Evolutionary conservation across 1,140 invertebrate species (phyloP), one percentile per base, ranked within the genome.

Genomic region (Drosophila punjabiensis): DNA sequence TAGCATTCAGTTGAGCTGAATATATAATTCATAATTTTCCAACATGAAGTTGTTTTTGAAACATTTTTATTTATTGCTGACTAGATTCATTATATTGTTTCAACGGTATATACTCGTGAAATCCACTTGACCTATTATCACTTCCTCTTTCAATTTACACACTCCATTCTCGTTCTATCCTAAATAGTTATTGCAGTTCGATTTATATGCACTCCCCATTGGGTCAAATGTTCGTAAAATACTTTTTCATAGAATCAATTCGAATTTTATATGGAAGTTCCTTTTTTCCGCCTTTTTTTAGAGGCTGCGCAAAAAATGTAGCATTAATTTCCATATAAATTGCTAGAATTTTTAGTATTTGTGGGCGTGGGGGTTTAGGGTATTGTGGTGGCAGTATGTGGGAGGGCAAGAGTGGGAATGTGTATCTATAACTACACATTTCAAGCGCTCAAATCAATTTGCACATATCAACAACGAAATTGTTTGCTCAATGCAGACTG

Each of bases 291-390:
- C 47, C 63, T 77, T 77, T 48, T 41, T 48, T 41, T 35, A 37
- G 53, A 24, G 48, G 65, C 50, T 64, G 35, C 55, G 67, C 70
- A 88, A 88, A 89, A 89, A 85, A 82, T 79, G 79, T 89, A 74
- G 85, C 89, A 88, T 88, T 88, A 88, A 88, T 88, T 88, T 88
- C 85, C 85, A 88, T 88, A 85, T 89, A 88, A 79, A 88, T 88
- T 88, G 85, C 78, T 80, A 62, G 66, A 55, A 76, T 65, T 43
- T 43, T 73, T 53, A 35, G 68, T 83, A 81, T 88, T 88, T 75
- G 79, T 76, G 66, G 53, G 52, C 14, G n/a, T 18, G 43, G 53
- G 63, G 20, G 52, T 41, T 52, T 50, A 50, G 55, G 33, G 8
- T 14, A 16, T 24, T 16, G 33, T 16, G 53, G 53, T 11, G 5